Conservation (phyloP, 2,797 vertebrate species). For the Lindbergichthys nudifrons region DNA sequence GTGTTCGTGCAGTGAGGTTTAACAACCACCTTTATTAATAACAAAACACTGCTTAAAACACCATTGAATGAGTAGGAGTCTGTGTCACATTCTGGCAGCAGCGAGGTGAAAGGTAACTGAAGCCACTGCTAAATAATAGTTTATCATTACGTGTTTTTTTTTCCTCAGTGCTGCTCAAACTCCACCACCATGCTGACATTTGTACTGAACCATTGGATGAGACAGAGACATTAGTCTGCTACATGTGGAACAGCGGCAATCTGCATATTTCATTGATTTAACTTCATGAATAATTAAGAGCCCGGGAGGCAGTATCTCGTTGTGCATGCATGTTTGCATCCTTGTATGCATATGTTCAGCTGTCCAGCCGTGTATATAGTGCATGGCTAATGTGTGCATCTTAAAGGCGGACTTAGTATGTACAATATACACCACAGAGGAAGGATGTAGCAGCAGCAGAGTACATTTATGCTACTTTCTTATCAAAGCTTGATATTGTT, state of each 20-base stretch:
- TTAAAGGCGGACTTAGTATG: constrained; percentile 21
- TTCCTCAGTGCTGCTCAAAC: constrained; percentile 23
- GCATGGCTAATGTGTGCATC: constrained; percentile 25
- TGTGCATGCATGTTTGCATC: constrained; percentile 47
- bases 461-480: constrained; percentile 18
- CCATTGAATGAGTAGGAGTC: constrained; percentile 25
- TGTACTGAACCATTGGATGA: constrained; percentile 59
- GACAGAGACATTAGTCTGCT: constrained; percentile 64
- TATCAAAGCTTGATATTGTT: constrained; percentile 37
- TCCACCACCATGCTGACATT: constrained; percentile 24
- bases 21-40: constrained; percentile 31
- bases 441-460: not conserved
- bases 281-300: constrained; percentile 81
- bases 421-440: constrained; percentile 7
- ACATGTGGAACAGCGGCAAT: constrained; percentile 57
- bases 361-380: constrained; percentile 8
- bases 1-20: constrained; percentile 27
- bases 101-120: constrained; percentile 24
- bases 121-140: constrained; percentile 37
- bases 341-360: constrained; percentile 36
- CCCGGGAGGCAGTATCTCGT: constrained; percentile 31
- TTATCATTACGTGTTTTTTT: constrained; percentile 29
- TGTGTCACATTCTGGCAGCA: constrained; percentile 40
- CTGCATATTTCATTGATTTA: constrained; percentile 81
- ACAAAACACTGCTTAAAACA: constrained; percentile 30